Evolutionary conservation across 2,888 invertebrate genomes (phyloP), one percentile per base, ranked within the genome.

Genomic region (Caenorhabditis sulstoni): DNA sequence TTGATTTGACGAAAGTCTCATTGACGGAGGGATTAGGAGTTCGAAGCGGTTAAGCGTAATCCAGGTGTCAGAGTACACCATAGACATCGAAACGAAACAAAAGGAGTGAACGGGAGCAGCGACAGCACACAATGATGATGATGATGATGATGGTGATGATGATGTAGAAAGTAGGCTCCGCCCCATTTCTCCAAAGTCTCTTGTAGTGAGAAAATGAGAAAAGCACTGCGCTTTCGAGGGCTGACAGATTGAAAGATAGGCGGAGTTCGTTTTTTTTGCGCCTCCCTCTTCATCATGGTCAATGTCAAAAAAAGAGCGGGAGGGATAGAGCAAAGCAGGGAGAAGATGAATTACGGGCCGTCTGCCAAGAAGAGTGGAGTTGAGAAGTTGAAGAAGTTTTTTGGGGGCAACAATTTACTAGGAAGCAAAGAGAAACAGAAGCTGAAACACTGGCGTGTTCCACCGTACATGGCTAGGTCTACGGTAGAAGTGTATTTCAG

Each of bases 341-440:
- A 29, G 29, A 29, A 71, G 71, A 71, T 73, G 39, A 73, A 73
- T 73, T 73, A 64, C 29, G 7, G 29, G 73, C 64, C 64, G 73
- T 64, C 64, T 73, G 64, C 62, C 62, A 20, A 39, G 22, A 16
- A 52, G 35, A 16, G 29, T 59, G 35, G 47, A 39, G 47, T 18
- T n/a, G 14, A 18, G 14, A 11, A 52, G 47, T 18, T 55, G 41
- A 37, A 16, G 29, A 9, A 41, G n/a, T 14, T 16, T 14, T 16
- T 29, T 7, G 29, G 29, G 29, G 7, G 29, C 29, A 29, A 41
- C 53, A 55, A 64, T 55, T 57, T 50, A 5, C 9, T 45, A 53
- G 57, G 49, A 57, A 71, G 50, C 71, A 64, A 62, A 52, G 39
- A 57, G 39, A 55, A 29, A 49, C 49, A 16, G 29, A 39, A 12